phyloP scores from a whole-genome alignment of 2,113 vertebrate species.

The Pelodiscus sinensis region DNA sequence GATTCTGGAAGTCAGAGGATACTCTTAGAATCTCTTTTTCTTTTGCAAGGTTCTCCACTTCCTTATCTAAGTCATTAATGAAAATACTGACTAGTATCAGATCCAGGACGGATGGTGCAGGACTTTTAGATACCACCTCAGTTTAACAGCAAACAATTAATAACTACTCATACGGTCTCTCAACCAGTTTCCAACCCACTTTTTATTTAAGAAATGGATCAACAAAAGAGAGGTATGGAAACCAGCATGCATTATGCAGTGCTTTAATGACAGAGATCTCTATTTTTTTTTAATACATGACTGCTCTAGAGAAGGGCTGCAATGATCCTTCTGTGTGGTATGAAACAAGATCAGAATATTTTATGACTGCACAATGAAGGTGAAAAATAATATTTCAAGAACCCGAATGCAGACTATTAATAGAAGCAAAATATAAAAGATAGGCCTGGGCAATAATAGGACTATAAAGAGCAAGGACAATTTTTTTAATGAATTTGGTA shows the following conservation, averaged over 20 bases:
- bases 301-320: background rate
- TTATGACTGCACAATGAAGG: background rate
- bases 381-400: background rate
- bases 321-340: background rate
- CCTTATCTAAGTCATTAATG: background rate
- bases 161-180: background rate
- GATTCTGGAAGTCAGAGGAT: background rate
- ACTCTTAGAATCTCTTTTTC: background rate
- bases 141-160: background rate
- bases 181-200: background rate
- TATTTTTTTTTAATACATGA: background rate
- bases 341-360: background rate
- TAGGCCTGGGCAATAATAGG: background rate
- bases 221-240: background rate
- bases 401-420: background rate
- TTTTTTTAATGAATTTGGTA: background rate
- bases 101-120: background rate
- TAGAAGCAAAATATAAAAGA: background rate
- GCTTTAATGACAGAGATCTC: background rate
- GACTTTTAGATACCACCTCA: background rate
- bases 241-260: background rate
- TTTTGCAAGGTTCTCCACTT: background rate
- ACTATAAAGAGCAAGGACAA: background rate
- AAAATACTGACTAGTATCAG: background rate
- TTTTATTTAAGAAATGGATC: background rate